Evolutionary conservation across 2,113 vertebrate species (phyloP).

Genomic region (Petaurus breviceps): DNA sequence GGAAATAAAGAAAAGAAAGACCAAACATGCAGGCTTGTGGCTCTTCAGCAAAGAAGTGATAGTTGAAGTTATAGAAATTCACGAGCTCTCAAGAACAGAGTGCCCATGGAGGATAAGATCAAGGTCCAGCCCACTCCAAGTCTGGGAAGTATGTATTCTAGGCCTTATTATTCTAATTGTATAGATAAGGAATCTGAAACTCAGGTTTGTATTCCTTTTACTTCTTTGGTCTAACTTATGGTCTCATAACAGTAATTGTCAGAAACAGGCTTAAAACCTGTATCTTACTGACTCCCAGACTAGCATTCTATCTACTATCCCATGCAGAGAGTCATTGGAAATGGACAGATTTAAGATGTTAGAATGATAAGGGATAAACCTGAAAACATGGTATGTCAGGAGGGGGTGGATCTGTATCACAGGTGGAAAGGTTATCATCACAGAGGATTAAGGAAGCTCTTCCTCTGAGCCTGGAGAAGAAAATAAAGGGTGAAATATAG

Average conservation of each 20-base stretch:
- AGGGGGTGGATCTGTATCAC: not conserved
- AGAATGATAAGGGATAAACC: not conserved
- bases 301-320: not conserved
- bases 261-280: not conserved
- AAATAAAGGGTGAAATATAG: not conserved
- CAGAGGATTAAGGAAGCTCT: not conserved
- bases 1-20: not conserved
- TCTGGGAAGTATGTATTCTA: not conserved
- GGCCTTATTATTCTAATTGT: not conserved
- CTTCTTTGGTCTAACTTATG: not conserved
- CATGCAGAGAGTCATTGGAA: not conserved
- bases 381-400: not conserved
- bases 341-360: not conserved
- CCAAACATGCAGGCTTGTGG: not conserved
- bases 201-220: not conserved
- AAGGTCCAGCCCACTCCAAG: not conserved
- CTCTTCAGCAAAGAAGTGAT: not conserved
- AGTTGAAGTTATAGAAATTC: not conserved
- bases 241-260: not conserved
- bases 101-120: not conserved
- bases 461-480: not conserved
- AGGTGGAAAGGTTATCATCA: not conserved
- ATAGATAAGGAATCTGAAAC: not conserved
- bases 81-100: not conserved
- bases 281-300: not conserved